A percentile compares a stretch with the other conserved stretches of the same genome.
Conservation (phyloP, 2,797 vertebrate genomes). For the Pteronotus mesoamericanus region DNA sequence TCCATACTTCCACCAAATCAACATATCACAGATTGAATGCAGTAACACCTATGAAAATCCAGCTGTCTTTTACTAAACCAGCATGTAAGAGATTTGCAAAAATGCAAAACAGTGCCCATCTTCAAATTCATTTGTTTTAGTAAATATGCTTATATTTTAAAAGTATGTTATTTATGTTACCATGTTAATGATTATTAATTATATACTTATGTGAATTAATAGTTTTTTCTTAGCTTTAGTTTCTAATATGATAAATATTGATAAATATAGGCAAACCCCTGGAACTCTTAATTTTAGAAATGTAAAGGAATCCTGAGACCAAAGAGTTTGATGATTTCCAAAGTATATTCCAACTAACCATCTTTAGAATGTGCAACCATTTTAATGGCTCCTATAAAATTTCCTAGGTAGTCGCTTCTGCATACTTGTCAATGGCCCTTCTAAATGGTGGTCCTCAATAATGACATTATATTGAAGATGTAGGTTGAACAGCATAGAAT, state of each 20-base stretch:
- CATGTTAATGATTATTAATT: neutral
- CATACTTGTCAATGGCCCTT: neutral
- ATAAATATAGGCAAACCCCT: neutral
- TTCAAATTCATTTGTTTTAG: neutral
- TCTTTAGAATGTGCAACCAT: neutral
- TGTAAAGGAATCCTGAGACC: neutral
- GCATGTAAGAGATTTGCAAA: constrained; percentile 33
- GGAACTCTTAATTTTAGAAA: neutral
- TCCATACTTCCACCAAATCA: neutral
- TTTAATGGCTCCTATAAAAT: neutral
- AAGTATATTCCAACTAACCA: neutral
- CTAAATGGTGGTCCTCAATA: neutral
- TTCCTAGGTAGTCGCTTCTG: neutral
- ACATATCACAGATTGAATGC: neutral
- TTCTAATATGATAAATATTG: constrained; percentile 32
- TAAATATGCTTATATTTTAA: neutral
- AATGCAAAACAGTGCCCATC: neutral
- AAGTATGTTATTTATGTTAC: neutral
- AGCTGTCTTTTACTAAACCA: constrained; percentile 12
- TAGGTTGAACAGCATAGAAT: neutral
- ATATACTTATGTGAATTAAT: neutral
- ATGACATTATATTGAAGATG: constrained; percentile 8
- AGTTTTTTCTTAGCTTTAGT: neutral
- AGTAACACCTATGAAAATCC: neutral
- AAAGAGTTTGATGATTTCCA: constrained; percentile 6